Conservation (phyloP, 2,888 invertebrate genomes). For the Platerodrilus igneus region DNA sequence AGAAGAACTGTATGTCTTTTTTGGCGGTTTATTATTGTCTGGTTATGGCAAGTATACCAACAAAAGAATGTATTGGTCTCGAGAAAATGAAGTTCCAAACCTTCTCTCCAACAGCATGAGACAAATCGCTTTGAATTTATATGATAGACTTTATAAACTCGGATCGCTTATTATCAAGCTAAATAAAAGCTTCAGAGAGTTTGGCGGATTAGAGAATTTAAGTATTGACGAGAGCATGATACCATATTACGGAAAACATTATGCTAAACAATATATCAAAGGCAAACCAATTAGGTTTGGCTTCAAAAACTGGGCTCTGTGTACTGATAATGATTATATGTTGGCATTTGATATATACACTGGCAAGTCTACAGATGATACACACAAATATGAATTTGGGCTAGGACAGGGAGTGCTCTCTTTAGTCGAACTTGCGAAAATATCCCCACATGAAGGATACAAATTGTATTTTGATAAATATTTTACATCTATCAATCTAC, state of each 20-base stretch:
- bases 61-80: too few species aligned
- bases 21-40: too few species aligned
- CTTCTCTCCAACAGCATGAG: too few species aligned
- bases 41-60: too few species aligned
- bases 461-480: conserved; percentile 21
- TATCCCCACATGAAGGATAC: conserved; percentile 13
- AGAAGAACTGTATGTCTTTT: too few species aligned
- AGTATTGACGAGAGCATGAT: conserved; percentile 10
- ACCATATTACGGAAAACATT: conserved; percentile 15
- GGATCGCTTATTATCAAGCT: too few species aligned
- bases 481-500: conserved; percentile 9
- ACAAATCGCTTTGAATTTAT: too few species aligned
- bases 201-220: too few species aligned
- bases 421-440: conserved; percentile 15
- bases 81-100: too few species aligned
- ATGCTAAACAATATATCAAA: conserved; percentile 27
- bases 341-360: conserved; percentile 26
- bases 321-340: conserved; percentile 13
- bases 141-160: too few species aligned
- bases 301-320: conserved; percentile 29
- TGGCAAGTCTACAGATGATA: conserved; percentile 20
- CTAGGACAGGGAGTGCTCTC: conserved; percentile 25
- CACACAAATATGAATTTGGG: conserved; percentile 26
- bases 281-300: conserved; percentile 30
- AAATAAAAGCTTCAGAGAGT: too few species aligned